Base-by-base conservation (phyloP, 2,888 invertebrate species). In the Phengaris arion region DNA sequence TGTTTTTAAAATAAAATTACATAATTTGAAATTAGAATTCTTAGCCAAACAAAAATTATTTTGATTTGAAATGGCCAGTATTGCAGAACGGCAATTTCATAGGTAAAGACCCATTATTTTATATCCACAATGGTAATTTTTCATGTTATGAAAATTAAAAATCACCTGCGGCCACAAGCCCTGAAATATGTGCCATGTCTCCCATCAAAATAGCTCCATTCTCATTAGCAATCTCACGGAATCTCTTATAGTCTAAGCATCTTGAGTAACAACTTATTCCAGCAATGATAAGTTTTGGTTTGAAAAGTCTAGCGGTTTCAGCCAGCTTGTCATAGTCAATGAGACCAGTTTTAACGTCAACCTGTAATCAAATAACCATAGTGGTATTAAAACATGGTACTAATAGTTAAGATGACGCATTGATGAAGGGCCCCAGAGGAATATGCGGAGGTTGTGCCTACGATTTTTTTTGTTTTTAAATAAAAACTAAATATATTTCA, bases 171-270 rank as follows among this genome's bases (percentile, higher is more conserved):
- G 98, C 97, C 22, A 99, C 97, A 70, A 99, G 94, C 55, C 99
- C 99, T 59, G 98, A 97, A 74, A 99, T 95, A 87, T 99, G 99
- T 1, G 99, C 98, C 98, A 99, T 99, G 87, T 99, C 99, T 15
- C 98, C 96, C 94, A 99, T 95, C 74, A 99, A 89, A 83, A 97
- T 97, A 0, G 99, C 97, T 55, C 97, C 97, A 80, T 96, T 96
- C 77, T 97, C 96, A 84, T 98, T 96, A 55, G 97, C 96, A 74
- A 98, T 96, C 87, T 97, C 94, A 45, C 96, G 94, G 94, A 99
- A 99, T 12, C 96, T 94, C 82, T 96, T 96, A 88, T 99, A 99
- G 90, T 99, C 98, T 79, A 99, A 94, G 80, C 97, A 96, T 72
- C 99, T 95, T 0, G 99, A 97, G 87, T 99, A 99, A 85, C 98